Conservation (phyloP, 2,888 invertebrate species). For the Leuctra nigra region DNA sequence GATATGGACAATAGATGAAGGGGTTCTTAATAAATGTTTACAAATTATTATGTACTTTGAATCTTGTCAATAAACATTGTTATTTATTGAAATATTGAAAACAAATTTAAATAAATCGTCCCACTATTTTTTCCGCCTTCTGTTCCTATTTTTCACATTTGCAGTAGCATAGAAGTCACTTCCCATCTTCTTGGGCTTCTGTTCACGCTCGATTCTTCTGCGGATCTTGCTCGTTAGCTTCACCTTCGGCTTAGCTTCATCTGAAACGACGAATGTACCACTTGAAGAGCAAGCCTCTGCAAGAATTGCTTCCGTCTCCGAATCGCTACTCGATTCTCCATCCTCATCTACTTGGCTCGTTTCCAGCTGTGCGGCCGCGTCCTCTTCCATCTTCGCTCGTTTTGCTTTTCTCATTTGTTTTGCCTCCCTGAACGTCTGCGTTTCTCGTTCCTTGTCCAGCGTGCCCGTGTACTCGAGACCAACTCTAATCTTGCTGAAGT, state of each 20-base stretch:
- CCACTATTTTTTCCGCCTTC: not conserved
- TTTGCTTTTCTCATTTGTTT: constrained; percentile 31
- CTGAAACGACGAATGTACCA: not conserved
- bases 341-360: constrained; percentile 35
- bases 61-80: too few species aligned
- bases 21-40: too few species aligned
- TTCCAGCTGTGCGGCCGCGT: constrained; percentile 28
- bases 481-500: constrained; percentile 74
- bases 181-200: constrained; percentile 73
- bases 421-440: constrained; percentile 41
- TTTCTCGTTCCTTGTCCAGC: constrained; percentile 37
- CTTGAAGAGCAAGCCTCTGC: constrained; percentile 6
- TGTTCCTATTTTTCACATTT: constrained; percentile 77
- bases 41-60: too few species aligned
- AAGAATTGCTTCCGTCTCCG: constrained; percentile 12
- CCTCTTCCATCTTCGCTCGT: constrained; percentile 39
- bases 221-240: constrained; percentile 70
- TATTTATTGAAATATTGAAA: too few species aligned
- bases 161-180: constrained; percentile 84
- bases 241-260: not conserved
- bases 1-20: too few species aligned
- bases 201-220: constrained; percentile 64
- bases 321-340: constrained; percentile 33
- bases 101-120: too few species aligned
- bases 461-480: constrained; percentile 52